A percentile compares a stretch with the other conserved stretches of the same genome.
Conservation (phyloP, 1,140 invertebrate genomes). For the Drepana arcuata region DNA sequence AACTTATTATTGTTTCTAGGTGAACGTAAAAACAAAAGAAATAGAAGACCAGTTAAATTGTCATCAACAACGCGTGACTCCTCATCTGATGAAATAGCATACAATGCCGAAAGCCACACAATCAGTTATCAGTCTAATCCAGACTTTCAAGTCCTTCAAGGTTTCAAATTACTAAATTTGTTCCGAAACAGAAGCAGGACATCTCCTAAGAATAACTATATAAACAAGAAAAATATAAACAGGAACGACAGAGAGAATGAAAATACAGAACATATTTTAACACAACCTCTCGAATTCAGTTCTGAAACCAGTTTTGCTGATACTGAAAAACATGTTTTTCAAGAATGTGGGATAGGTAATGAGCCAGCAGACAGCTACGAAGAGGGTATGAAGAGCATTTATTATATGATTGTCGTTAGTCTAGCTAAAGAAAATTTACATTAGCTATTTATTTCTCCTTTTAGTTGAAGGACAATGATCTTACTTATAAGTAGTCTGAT, state of each 20-base stretch:
- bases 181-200: slow-evolving; percentile 34
- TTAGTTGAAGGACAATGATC: too few relatives aligned
- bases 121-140: slow-evolving; percentile 48
- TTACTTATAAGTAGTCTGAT: too few relatives aligned
- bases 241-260: slow-evolving; percentile 13
- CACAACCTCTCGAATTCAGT: slow-evolving; percentile 9
- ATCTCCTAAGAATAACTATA: too few relatives aligned
- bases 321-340: slow-evolving; percentile 26
- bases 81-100: slow-evolving; percentile 12
- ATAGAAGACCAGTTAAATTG: slow-evolving; percentile 28
- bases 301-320: slow-evolving; percentile 11
- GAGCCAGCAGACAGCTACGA: too few relatives aligned
- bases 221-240: slow-evolving; percentile 27
- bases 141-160: slow-evolving; percentile 51
- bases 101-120: slow-evolving; percentile 26
- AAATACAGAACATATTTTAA: slow-evolving; percentile 14
- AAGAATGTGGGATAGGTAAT: slow-evolving; percentile 41
- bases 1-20: too few relatives aligned
- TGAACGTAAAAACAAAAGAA: too few relatives aligned
- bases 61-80: too few relatives aligned
- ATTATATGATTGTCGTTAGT: too few relatives aligned
- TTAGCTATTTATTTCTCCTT: too few relatives aligned
- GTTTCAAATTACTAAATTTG: slow-evolving; percentile 53
- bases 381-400: too few relatives aligned
- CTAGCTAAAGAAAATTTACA: too few relatives aligned